Base-by-base conservation (phyloP, 35 echinoderm and acorn worm species). In the Chiridota heheva region DNA sequence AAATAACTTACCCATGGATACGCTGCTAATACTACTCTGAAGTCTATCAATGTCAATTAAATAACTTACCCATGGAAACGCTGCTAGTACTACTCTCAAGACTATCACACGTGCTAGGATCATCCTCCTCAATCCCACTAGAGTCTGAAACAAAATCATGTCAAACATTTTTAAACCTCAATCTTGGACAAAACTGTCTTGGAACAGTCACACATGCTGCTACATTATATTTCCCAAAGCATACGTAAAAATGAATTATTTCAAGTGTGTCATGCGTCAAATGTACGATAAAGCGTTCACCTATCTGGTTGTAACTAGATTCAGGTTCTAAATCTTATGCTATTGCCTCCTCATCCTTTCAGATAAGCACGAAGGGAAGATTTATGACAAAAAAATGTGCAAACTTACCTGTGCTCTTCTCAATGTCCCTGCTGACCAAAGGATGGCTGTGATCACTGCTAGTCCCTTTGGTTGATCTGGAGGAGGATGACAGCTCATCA, bases 51-150 rank as follows among this genome's bases (percentile, higher is more conserved):
- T n/a, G n/a, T n/a, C n/a, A n/a, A n/a, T n/a, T 7, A 5, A 16
- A n/a, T 60, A 6, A 64, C 82, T 91, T 84, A 91, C 87, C 93
- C 3, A 96, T 34, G 5, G 85, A 69, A 26, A 88, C 78, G 49
- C 92, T 96, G 40, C 83, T 78, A 29, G 57, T 60, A 40, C 83
- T 91, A 34, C 77, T 90, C 41, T 88, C 84, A 1, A 87, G 55
- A 40, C 88, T 86, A 28, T 90, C 84, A 53, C 87, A 86, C 4
- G 64, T 83, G 36, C 77, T 81, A 7, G 69, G 40, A 26, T 91
- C 93, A 83, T 96, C 93, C 37, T 96, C 92, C 40, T 91, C 88
- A 36, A 90, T 87, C 42, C 93, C 88, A 86, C 93, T 96, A 42
- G 65, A 69, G 35, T 95, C 91, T 89, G 72, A 33, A 43, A 38